These are phyloP conservation scores for Miichthys miiuy DNA, from an alignment of 2,797 vertebrate species.

Conservation along the genomic window DNA sequence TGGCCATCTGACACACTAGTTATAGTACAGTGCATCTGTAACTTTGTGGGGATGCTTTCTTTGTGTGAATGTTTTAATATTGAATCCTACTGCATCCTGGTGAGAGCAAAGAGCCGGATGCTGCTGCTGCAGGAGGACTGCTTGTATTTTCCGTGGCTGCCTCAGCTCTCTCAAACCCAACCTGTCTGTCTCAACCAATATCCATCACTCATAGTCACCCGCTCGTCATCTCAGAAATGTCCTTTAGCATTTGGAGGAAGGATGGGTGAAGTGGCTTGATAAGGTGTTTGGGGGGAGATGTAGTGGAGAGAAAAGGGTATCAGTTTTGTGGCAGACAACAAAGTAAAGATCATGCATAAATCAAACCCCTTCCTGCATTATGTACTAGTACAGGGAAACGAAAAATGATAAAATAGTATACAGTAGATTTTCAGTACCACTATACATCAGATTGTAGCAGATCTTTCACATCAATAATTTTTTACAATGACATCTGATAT, in stretches of 20 bases:
- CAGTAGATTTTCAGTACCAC: not conserved
- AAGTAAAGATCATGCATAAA: conserved; percentile 5
- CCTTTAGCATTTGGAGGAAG: conserved; percentile 51
- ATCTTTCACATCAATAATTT: not conserved
- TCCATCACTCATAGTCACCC: conserved; percentile 61
- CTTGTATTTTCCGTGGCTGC: conserved; percentile 24
- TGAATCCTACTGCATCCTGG: conserved; percentile 28
- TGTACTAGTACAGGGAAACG: conserved; percentile 2
- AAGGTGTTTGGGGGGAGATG: not conserved
- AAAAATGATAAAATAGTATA: not conserved
- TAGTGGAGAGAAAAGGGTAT: not conserved
- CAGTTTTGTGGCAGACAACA: not conserved
- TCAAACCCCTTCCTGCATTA: not conserved
- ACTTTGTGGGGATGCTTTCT: conserved; percentile 21
- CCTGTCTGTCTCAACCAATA: conserved; percentile 54
- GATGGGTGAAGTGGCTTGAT: conserved; percentile 31
- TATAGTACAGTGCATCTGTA: conserved; percentile 21
- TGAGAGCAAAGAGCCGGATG: conserved; percentile 23
- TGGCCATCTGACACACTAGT: conserved; percentile 12
- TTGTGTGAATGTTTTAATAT: conserved; percentile 39
- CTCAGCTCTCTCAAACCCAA: conserved; percentile 41
- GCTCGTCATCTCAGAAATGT: conserved; percentile 64
- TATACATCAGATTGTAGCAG: not conserved
- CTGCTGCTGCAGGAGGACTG: conserved; percentile 47
- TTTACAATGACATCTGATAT: not conserved